phyloP scores from a whole-genome alignment of 2,888 invertebrate species.

The Pandemis heparana region DNA sequence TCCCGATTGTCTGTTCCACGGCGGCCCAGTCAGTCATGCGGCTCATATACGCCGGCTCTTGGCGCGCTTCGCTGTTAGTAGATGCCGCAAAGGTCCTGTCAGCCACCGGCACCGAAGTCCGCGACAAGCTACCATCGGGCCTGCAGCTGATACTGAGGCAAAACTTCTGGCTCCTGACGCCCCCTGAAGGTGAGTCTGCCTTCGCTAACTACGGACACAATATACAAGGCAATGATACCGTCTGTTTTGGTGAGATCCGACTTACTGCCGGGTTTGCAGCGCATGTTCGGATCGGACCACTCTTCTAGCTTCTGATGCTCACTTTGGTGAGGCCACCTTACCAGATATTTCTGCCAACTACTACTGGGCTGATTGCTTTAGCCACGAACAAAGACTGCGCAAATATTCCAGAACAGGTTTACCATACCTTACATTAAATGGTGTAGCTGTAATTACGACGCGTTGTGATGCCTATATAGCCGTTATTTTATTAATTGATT shows the following conservation, averaged over 20 bases:
- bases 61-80: neutral
- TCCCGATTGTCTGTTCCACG: neutral
- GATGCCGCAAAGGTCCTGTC: neutral
- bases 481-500: too few species aligned
- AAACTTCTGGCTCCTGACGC: neutral
- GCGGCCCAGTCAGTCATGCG: neutral
- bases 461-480: too few species aligned
- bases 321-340: too few species aligned
- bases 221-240: neutral
- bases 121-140: neutral
- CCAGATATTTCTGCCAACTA: too few species aligned
- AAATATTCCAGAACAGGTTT: too few species aligned
- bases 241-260: neutral
- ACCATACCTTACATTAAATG: too few species aligned
- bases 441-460: too few species aligned
- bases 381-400: too few species aligned
- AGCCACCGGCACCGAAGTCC: neutral
- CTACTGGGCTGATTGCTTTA: too few species aligned
- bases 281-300: too few species aligned
- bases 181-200: neutral
- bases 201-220: neutral
- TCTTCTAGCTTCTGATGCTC: too few species aligned
- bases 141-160: neutral
- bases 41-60: neutral
- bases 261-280: too few species aligned